Evolutionary conservation across 2,888 invertebrate species (phyloP).

Genomic region (Acronicta leporina): DNA sequence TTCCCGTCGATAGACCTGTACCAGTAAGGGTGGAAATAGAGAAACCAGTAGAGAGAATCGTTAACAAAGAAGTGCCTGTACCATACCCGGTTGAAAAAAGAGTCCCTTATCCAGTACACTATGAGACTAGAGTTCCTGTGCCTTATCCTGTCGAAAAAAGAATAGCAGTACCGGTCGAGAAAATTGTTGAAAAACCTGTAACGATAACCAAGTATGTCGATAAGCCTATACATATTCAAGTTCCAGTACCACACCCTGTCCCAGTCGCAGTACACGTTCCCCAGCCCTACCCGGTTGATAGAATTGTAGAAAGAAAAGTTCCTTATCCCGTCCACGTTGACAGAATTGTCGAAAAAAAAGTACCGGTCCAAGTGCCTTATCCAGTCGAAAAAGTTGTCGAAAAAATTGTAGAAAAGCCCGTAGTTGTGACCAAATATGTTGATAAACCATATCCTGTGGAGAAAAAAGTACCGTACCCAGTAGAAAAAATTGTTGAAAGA

Average conservation of each 20-base stretch:
- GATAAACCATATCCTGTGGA: conserved; percentile 86
- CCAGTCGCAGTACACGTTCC: conserved; percentile 77
- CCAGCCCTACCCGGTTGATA: conserved; percentile 86
- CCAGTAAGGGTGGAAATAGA: conserved; percentile 83
- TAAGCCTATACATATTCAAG: conserved; percentile 79
- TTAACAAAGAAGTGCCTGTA: conserved; percentile 82
- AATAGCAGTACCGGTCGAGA: conserved; percentile 82
- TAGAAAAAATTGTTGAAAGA: conserved; percentile 86
- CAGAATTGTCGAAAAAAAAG: conserved; percentile 85
- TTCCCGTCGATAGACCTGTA: conserved; percentile 79
- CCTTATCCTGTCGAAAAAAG: conserved; percentile 84
- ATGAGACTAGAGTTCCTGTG: conserved; percentile 83
- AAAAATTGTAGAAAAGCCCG: conserved; percentile 89
- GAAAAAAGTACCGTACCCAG: conserved; percentile 80
- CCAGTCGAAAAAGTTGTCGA: conserved; percentile 85
- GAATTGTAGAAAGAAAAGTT: conserved; percentile 85
- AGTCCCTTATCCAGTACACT: conserved; percentile 81
- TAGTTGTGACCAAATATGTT: conserved; percentile 81
- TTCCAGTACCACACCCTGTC: conserved; percentile 79
- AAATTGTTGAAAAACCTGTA: conserved; percentile 88
- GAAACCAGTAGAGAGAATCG: conserved; percentile 68
- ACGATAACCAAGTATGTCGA: conserved; percentile 83
- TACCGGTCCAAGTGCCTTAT: conserved; percentile 79
- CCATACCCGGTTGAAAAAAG: conserved; percentile 87
- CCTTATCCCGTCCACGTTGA: conserved; percentile 82